Evolutionary conservation across 2,797 vertebrate genomes (phyloP).

Genomic region (Avahi laniger): DNA sequence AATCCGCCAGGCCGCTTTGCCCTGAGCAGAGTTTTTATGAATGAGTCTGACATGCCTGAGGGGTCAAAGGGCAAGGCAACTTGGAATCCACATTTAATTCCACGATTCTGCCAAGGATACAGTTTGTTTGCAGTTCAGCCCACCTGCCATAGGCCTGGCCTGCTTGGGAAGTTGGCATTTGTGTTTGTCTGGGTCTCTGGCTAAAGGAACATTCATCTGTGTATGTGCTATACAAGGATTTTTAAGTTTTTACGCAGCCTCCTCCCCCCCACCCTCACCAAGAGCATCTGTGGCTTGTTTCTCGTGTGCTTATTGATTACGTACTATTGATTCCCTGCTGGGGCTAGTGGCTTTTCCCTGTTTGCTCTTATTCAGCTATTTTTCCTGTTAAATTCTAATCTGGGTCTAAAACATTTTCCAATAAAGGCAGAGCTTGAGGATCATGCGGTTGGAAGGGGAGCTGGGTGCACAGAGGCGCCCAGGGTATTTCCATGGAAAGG

Average conservation of each 20-base stretch:
- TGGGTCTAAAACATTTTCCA: slow-evolving; percentile 53
- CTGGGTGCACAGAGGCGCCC: neutral
- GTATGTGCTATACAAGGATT: neutral
- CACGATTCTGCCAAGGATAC: neutral
- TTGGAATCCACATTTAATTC: neutral
- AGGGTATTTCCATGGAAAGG: neutral
- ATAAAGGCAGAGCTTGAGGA: slow-evolving; percentile 17
- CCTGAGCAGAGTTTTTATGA: neutral
- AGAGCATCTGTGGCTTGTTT: neutral
- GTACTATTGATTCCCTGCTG: neutral
- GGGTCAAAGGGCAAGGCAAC: neutral
- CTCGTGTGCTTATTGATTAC: neutral
- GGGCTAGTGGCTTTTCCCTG: slow-evolving; percentile 17
- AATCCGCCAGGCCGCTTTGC: neutral
- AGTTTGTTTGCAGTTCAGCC: neutral
- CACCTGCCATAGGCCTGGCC: neutral
- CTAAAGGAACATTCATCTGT: neutral
- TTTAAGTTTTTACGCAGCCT: neutral
- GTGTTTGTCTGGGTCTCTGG: neutral
- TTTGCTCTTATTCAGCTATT: slow-evolving; percentile 52
- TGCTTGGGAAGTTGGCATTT: neutral
- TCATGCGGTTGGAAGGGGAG: neutral
- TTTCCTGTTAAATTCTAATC: slow-evolving; percentile 58
- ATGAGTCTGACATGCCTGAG: neutral
- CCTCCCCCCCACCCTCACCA: too few relatives aligned